Evolutionary conservation across 2,888 invertebrate species (phyloP), one percentile per base, ranked within the genome.

Genomic region (Cepaea hortensis): DNA sequence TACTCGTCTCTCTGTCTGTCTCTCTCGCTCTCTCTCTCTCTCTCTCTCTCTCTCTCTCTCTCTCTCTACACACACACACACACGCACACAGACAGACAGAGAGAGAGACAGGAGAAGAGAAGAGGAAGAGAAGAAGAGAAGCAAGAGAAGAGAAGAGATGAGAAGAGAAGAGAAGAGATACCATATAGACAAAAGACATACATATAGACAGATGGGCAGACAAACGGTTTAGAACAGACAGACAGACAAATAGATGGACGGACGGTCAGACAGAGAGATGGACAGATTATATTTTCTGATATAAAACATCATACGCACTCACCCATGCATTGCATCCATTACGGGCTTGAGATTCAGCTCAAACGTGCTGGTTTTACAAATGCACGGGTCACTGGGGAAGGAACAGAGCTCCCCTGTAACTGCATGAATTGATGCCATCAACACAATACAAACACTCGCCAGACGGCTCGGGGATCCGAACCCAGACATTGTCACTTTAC

Each of bases 401-500:
- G 1, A 68, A 81, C 81, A 81, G 2, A n/a, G 20, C 48, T 81
- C 81, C 48, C 81, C 81, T 81, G 20, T 50, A 18, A 81, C 65
- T 11, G 48, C 68, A 13, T 70, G n/a, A 48, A 81, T 23, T 50
- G 48, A 5, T 62, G 79, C 15, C 7, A 79, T 35, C 23, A 35
- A 62, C 23, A 11, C 35, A 9, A 62, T 0, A 62, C 23, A 79
- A 79, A 79, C 7, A 2, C 62, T 15, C 13, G 62, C 9, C 15
- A 23, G n/a, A 55, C 9, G 3, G 2, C n/a, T 77, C 55, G 2
- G 50, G 9, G 6, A 20, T 13, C 55, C 76, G 23, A 77, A 55
- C 11, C 55, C 11, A 11, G 11, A 55, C 55, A 9, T 6, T 55
- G 6, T 11, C 6, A 11, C 55, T 55, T 9, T 55, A 55, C 55